A percentile compares a stretch with the other conserved stretches of the same genome.
phyloP scores from a whole-genome alignment of 1,140 invertebrate genomes.

The Drosophila suzukii region DNA sequence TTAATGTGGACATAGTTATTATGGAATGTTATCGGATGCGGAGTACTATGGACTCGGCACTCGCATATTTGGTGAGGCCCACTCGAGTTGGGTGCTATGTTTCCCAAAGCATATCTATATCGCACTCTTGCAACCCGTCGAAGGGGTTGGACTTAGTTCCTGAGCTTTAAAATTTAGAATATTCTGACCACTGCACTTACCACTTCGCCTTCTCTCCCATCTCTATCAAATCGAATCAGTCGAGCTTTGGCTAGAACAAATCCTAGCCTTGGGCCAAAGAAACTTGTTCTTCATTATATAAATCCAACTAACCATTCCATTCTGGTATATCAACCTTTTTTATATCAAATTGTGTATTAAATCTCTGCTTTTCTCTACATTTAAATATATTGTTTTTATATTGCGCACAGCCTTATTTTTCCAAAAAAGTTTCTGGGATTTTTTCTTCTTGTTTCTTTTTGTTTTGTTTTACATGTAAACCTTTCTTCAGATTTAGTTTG shows the following conservation, averaged over 20 bases:
- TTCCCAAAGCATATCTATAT: conserved; percentile 6
- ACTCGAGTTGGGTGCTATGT: neutral
- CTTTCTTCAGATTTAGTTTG: conserved; percentile 34
- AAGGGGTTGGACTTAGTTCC: conserved; percentile 29
- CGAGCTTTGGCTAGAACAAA: conserved; percentile 23
- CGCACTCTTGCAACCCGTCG: conserved; percentile 13
- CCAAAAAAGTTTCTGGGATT: conserved; percentile 54
- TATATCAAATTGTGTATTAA: conserved; percentile 26
- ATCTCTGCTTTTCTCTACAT: conserved; percentile 14
- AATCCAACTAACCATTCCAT: conserved; percentile 18
- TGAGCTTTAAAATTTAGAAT: conserved; percentile 64
- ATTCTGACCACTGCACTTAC: conserved; percentile 34
- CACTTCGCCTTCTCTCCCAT: conserved; percentile 5
- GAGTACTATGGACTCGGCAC: neutral
- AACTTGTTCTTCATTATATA: neutral
- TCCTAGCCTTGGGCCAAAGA: conserved; percentile 19
- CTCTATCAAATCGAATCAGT: conserved; percentile 47
- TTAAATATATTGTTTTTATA: conserved; percentile 54
- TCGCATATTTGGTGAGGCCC: neutral
- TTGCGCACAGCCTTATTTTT: conserved; percentile 79
- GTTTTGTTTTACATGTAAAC: conserved; percentile 40
- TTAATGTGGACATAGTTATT: conserved; percentile 9
- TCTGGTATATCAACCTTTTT: conserved; percentile 1
- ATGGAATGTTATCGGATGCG: conserved; percentile 1
- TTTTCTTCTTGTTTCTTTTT: conserved; percentile 19